Percentiles rank a stretch among this genome's conserved stretches.
These are phyloP conservation scores for Strigamia crassipes DNA, from an alignment of 2,888 invertebrate species.

Conservation along the genomic window DNA sequence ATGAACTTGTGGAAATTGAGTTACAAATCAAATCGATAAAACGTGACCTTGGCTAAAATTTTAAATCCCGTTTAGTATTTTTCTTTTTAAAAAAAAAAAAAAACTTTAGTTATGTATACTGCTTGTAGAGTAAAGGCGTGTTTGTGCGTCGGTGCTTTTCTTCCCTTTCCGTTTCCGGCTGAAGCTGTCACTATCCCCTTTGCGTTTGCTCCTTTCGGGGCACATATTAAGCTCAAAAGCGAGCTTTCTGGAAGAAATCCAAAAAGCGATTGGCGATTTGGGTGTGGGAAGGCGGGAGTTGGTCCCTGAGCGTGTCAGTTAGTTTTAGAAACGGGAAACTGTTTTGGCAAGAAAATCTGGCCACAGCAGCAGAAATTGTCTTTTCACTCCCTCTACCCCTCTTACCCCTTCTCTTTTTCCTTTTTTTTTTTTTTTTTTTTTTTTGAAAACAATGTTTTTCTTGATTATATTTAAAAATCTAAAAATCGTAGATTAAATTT, in stretches of 20 bases:
- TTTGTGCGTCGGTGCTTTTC: conserved; percentile 27
- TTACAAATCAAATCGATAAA: not conserved
- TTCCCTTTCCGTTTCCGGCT: conserved; percentile 34
- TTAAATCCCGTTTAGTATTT: not conserved
- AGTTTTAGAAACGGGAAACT: conserved; percentile 27
- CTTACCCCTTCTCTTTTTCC: not conserved
- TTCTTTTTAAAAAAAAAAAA: not conserved
- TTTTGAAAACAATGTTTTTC: not conserved
- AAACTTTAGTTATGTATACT: not conserved
- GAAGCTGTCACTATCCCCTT: conserved; percentile 27
- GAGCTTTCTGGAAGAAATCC: conserved; percentile 35
- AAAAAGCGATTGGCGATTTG: conserved; percentile 40
- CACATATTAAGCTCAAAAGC: conserved; percentile 25
- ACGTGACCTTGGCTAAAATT: not conserved
- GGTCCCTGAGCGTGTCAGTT: conserved; percentile 22
- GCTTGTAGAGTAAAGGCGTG: not conserved
- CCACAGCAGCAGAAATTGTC: conserved; percentile 39
- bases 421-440: not conserved
- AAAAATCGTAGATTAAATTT: too few species aligned
- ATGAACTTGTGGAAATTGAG: not conserved
- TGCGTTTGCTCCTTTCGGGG: conserved; percentile 9
- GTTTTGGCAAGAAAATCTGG: conserved; percentile 37
- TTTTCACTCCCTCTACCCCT: not conserved
- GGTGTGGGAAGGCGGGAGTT: conserved; percentile 4
- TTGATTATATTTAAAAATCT: not conserved